Percentiles rank a stretch among this genome's conserved stretches.
These are phyloP conservation scores for Sus scrofa DNA, from an alignment of 2,113 vertebrate genomes.

Conservation along the genomic window T2T-Sscrofa CM000818.6:16084501-16085000, in stretches of 20 bases:
- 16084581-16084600: neutral
- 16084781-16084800: neutral
- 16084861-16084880: neutral
- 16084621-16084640: neutral
- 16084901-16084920: slow-evolving; percentile 13
- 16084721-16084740: neutral
- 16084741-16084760: neutral
- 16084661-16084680: neutral
- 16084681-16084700: neutral
- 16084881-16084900: neutral
- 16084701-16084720: neutral
- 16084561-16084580: neutral
- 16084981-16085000: neutral
- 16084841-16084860: neutral
- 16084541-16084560: neutral
- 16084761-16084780: neutral
- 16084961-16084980: neutral
- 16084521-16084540: neutral
- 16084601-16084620: neutral
- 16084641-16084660: neutral
- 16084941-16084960: neutral
- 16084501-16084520: neutral
- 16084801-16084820: neutral
- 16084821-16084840: neutral
- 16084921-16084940: neutral